A percentile compares a stretch with the other conserved stretches of the same genome.
These are phyloP conservation scores for Pterobdella sp. DNA, from an alignment of 2,888 invertebrate species.

Conservation along the genomic window DNA sequence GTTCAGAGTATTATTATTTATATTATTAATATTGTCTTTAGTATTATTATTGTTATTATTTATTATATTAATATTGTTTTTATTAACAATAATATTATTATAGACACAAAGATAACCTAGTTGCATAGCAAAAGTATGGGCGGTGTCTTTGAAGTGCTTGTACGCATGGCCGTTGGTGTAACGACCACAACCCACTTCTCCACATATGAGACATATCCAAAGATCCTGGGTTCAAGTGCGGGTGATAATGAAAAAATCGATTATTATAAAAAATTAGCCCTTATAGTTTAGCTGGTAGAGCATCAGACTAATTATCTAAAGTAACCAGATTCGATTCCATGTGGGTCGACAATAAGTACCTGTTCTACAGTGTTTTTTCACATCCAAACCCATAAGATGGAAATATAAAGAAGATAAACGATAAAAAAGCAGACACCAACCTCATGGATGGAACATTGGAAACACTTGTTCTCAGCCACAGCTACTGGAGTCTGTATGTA, in stretches of 20 bases:
- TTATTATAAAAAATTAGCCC: too few species aligned
- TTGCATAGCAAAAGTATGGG: conserved; percentile 94
- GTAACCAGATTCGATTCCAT: too few species aligned
- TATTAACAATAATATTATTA: neutral
- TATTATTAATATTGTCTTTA: neutral
- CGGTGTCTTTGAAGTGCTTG: conserved; percentile 75
- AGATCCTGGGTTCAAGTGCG: conserved; percentile 57
- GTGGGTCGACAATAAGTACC: too few species aligned
- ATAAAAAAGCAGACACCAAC: conserved; percentile 38
- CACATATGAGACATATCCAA: conserved; percentile 98
- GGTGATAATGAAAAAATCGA: conserved; percentile 5
- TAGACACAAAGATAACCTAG: conserved; percentile 55
- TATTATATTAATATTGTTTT: neutral
- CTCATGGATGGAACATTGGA: conserved; percentile 59
- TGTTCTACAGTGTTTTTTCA: too few species aligned
- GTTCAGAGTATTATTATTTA: too few species aligned
- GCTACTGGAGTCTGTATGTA: conserved; percentile 76
- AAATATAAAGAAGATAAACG: neutral
- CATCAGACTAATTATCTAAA: too few species aligned
- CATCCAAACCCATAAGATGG: neutral
- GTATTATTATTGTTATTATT: neutral
- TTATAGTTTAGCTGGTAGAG: too few species aligned
- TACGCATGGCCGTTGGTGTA: conserved; percentile 85
- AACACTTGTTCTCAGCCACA: conserved; percentile 63
- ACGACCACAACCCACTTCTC: conserved; percentile 93